These are phyloP conservation scores for Zaprionus taronus DNA, from an alignment of 1,140 invertebrate species.

Conservation along the genomic window DNA sequence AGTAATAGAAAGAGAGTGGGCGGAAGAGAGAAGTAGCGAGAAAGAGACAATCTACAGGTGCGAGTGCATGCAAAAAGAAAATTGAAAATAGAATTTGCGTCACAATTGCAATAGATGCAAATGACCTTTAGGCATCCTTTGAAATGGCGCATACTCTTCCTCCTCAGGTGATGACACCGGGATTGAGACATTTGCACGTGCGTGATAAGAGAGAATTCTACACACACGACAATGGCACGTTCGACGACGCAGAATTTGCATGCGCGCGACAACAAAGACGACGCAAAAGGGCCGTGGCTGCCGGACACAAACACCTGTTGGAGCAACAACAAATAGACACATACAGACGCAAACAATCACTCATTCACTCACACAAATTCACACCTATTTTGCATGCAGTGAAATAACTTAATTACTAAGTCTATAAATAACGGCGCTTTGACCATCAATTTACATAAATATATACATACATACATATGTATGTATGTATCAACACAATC, in stretches of 20 bases:
- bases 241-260: slow-evolving; percentile 28
- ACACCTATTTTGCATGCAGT: slow-evolving; percentile 53
- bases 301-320: slow-evolving; percentile 60
- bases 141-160: background rate
- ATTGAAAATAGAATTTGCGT: slow-evolving; percentile 29
- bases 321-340: slow-evolving; percentile 14
- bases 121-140: slow-evolving; percentile 51
- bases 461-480: background rate
- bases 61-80: slow-evolving; percentile 37
- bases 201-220: slow-evolving; percentile 31
- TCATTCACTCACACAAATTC: background rate
- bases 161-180: background rate
- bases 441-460: slow-evolving; percentile 36
- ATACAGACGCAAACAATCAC: slow-evolving; percentile 10
- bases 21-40: background rate
- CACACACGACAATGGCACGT: slow-evolving; percentile 30
- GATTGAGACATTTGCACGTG: slow-evolving; percentile 34
- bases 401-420: slow-evolving; percentile 12
- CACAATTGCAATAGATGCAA: slow-evolving; percentile 39
- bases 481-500: background rate
- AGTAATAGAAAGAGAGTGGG: slow-evolving; percentile 24
- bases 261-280: slow-evolving; percentile 26
- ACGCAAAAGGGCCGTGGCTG: slow-evolving; percentile 34
- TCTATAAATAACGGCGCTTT: slow-evolving; percentile 45
- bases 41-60: slow-evolving; percentile 13